Conservation (phyloP, 2,888 invertebrate species). For the Dorcus parallelipipedus region DNA sequence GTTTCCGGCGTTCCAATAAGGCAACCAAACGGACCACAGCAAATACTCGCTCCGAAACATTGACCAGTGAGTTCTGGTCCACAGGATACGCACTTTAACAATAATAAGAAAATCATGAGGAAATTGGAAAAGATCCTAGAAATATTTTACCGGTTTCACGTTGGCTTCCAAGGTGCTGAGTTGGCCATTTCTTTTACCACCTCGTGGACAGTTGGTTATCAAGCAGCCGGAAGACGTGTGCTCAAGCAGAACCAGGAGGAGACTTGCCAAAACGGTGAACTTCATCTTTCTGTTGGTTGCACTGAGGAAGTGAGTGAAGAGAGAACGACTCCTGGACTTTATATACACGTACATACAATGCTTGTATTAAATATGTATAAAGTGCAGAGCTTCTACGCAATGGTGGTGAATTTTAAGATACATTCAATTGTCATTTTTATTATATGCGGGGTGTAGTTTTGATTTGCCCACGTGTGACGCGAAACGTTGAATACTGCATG, state of each 20-base stretch:
- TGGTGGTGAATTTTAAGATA: too few relatives aligned
- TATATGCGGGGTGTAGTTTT: too few relatives aligned
- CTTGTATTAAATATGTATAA: too few relatives aligned
- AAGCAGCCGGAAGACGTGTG: slow-evolving; percentile 49
- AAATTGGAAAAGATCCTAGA: too few relatives aligned
- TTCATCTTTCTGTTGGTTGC: neutral
- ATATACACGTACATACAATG: too few relatives aligned
- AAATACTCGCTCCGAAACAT: slow-evolving; percentile 63
- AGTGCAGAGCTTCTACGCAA: too few relatives aligned
- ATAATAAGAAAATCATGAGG: too few relatives aligned
- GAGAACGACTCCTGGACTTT: too few relatives aligned
- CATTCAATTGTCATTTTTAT: too few relatives aligned
- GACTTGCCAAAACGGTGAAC: neutral
- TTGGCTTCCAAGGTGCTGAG: slow-evolving; percentile 34
- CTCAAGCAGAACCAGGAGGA: slow-evolving; percentile 4
- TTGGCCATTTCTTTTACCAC: slow-evolving; percentile 56
- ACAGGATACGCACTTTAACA: slow-evolving; percentile 53
- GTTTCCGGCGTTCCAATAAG: slow-evolving; percentile 57
- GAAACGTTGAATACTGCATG: too few relatives aligned
- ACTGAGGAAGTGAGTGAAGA: too few relatives aligned
- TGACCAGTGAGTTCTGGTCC: slow-evolving; percentile 58
- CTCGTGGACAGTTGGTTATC: slow-evolving; percentile 65
- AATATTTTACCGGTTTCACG: slow-evolving; percentile 48
- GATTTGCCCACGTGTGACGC: too few relatives aligned
- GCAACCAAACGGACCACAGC: slow-evolving; percentile 64